Base-by-base conservation (phyloP, 2,797 vertebrate genomes). In the Cynodonichthys magdalenae region DNA sequence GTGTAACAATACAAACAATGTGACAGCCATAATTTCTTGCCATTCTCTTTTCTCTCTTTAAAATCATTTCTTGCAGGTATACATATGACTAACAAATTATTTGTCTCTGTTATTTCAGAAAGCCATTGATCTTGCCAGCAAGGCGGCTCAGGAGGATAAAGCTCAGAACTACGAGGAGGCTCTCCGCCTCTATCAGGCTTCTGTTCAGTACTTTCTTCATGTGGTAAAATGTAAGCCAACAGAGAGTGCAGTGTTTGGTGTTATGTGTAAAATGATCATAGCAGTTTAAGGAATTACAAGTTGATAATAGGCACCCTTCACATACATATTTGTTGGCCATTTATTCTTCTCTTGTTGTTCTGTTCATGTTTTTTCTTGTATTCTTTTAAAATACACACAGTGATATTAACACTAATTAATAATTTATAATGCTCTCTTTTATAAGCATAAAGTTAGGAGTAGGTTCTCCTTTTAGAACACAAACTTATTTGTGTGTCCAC, bases 61-160 rank as follows among this genome's bases (percentile, higher is more conserved):
- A 28, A n/a, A 19, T 9, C 12, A 15, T 14, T 27, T 2, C 27
- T n/a, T 15, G 18, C 49, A 63, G 3, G 4, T 64, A 34, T 51
- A 19, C 51, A 3, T 42, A 24, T 57, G 10, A 60, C 28, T 29
- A 47, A 64, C 10, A 1, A 20, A 2, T 41, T 24, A 18, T 66
- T 6, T 59, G 3, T 69, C 18, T 56, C 17, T 58, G 5, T 63
- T 15, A 3, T 89, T 89, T 59, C 89, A 99, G 98, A 99, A 99
- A 96, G 98, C 96, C 63, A 97, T 98, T 84, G 97, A 98, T 83
- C 94, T 99, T 41, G 98, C 96, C 78, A 95, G 53, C 86, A 99
- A 96, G 89, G 97, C 98, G 3, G 94, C 98, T 1, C 96, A 98
- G 81, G 97, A 99, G 90, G 98, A 99, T 87, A 97, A 98, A 92